Conservation (phyloP, 1,140 invertebrate genomes). For the Temnothorax nylanderi region DNA sequence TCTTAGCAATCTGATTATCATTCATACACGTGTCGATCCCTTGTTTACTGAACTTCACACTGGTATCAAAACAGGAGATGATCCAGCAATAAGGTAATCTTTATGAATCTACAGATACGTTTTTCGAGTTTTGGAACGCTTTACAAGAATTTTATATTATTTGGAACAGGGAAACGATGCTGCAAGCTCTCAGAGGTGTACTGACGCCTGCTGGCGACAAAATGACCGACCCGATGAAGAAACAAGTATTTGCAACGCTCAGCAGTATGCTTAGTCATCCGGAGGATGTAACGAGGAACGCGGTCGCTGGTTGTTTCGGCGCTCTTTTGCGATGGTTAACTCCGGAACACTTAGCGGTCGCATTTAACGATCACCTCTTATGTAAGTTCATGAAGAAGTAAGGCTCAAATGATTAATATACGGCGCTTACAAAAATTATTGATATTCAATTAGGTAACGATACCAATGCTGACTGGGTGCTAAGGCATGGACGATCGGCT, state of each 20-base stretch:
- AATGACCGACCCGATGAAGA: conserved; percentile 93
- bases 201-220: conserved; percentile 94
- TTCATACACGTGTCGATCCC: conserved; percentile 95
- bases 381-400: conserved; percentile 82
- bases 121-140: neutral
- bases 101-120: neutral
- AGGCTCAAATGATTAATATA: conserved; percentile 4
- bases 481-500: conserved; percentile 93
- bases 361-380: conserved; percentile 92
- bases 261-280: conserved; percentile 89
- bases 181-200: conserved; percentile 95
- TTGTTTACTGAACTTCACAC: conserved; percentile 96
- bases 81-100: conserved; percentile 90
- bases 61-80: conserved; percentile 93
- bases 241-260: conserved; percentile 91
- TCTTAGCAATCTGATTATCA: conserved; percentile 94
- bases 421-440: conserved; percentile 45
- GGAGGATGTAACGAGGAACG: conserved; percentile 93
- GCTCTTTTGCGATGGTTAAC: conserved; percentile 92
- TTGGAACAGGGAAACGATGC: conserved; percentile 92
- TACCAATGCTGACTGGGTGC: conserved; percentile 88
- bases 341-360: conserved; percentile 90
- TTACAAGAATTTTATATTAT: neutral
- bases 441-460: conserved; percentile 85
- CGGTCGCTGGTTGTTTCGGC: conserved; percentile 95